Evolutionary conservation across 1,140 invertebrate genomes (phyloP).

Genomic region (Panulirus ornatus): DNA sequence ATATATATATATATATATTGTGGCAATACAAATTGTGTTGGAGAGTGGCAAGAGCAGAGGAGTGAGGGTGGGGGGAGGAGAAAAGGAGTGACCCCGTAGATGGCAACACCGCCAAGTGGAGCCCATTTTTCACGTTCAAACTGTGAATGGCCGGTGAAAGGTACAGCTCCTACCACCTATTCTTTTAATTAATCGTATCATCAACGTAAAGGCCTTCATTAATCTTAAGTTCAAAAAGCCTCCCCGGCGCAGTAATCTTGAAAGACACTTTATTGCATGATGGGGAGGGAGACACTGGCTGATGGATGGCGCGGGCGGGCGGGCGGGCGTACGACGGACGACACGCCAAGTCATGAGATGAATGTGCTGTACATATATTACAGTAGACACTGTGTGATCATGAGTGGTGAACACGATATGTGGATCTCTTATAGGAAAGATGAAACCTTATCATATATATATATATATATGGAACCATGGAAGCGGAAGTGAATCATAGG

Average conservation of each 20-base stretch:
- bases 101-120: conserved; percentile 67
- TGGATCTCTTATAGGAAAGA: no score
- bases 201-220: conserved; percentile 69
- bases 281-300: conserved; percentile 24
- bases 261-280: conserved; percentile 63
- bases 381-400: no score
- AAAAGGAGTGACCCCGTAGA: not conserved
- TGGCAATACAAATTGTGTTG: not conserved
- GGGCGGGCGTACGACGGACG: not conserved
- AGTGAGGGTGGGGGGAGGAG: not conserved
- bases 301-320: conserved; percentile 16
- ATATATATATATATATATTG: not conserved
- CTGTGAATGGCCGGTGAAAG: conserved; percentile 69
- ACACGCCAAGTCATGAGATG: no score
- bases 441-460: no score
- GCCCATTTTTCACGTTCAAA: conserved; percentile 64
- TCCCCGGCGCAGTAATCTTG: conserved; percentile 46
- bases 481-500: no score
- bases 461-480: no score
- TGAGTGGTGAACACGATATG: no score
- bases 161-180: conserved; percentile 67
- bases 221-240: conserved; percentile 66
- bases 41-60: not conserved
- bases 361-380: no score
- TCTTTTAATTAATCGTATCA: conserved; percentile 74